Percentiles rank a stretch among this genome's conserved stretches.
phyloP scores from a whole-genome alignment of 2,113 vertebrate genomes.

The Fregata magnificens region DNA sequence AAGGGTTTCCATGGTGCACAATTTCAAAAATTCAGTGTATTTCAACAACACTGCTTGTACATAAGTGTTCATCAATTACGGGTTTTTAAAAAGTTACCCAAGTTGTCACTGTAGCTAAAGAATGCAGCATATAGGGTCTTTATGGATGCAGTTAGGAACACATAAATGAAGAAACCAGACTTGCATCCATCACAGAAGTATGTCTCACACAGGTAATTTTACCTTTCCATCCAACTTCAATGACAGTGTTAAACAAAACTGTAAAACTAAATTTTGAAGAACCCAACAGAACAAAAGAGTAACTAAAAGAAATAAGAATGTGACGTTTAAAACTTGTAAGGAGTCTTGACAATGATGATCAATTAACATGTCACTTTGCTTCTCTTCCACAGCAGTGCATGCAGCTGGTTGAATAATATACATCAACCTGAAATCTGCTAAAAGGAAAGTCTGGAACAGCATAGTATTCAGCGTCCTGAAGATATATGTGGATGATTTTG shows the following conservation, averaged over 20 bases:
- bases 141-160: conserved; percentile 21
- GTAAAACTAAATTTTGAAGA: conserved; percentile 25
- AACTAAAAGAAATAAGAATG: neutral
- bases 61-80: neutral
- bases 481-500: conserved; percentile 13
- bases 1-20: neutral
- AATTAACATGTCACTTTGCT: conserved; percentile 17
- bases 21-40: conserved; percentile 5
- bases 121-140: conserved; percentile 65
- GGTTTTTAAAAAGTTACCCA: conserved; percentile 6
- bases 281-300: conserved; percentile 31
- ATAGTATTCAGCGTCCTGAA: conserved; percentile 36
- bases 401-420: conserved; percentile 21
- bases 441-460: conserved; percentile 43
- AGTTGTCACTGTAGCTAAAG: conserved; percentile 30
- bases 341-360: conserved; percentile 1
- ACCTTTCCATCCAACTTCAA: conserved; percentile 24
- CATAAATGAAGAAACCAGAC: conserved; percentile 5
- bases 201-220: neutral
- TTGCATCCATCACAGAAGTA: conserved; percentile 13
- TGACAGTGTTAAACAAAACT: conserved; percentile 36
- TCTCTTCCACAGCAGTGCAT: conserved; percentile 40
- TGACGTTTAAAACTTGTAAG: neutral
- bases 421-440: conserved; percentile 53
- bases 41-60: conserved; percentile 18